Base-by-base conservation (phyloP, 1,140 invertebrate genomes). In the Aphidius gifuensis region DNA sequence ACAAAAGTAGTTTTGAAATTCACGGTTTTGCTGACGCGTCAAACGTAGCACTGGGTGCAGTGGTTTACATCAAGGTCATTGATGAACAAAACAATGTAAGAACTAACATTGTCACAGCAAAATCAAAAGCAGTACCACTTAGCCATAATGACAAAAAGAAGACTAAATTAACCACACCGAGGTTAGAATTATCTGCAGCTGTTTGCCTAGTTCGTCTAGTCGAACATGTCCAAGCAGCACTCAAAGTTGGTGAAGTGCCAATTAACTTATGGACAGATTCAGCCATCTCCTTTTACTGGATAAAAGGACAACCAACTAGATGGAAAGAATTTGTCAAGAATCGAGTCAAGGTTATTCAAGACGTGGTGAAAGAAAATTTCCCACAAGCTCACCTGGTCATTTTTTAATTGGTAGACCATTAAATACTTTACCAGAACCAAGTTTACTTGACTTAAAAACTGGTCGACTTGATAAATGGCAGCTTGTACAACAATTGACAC, bases 101-200 rank as follows among this genome's bases (percentile, higher is more conserved):
- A 9, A 53, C 69, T 3, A 62, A 46, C 51, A 23, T 75, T 0
- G 6, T 76, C 2, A 62, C 68, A 8, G 60, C 73, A 8, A 78
- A 78, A 57, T 70, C 74, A 5, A 66, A 69, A 44, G 74, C 76
- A 1, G 67, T 76, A 5, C 66, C 68, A 1, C 9, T 69, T 16
- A 16, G 16, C 1, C 16, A 16, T 16, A 16, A 16, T 16, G 16
- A 16, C 16, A 16, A 16, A 16, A 16, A 16, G 16, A 16, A 16
- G 1, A 69, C 65, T 49, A 58, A 45, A 1, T 23, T 65, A 1
- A 64, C 51, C 2, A 67, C 67, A 1, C 68, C 64, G 0, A 57
- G 62, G 21, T 48, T 67, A 0, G 68, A 69, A 58, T 42, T 69
- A 1, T 55, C 38, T 6, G 65, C 60, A 6, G 68, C 65, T n/a